Percentiles rank a stretch among this genome's conserved stretches.
Conservation (phyloP, 2,113 vertebrate genomes). For the Atractosteus spatula region DNA sequence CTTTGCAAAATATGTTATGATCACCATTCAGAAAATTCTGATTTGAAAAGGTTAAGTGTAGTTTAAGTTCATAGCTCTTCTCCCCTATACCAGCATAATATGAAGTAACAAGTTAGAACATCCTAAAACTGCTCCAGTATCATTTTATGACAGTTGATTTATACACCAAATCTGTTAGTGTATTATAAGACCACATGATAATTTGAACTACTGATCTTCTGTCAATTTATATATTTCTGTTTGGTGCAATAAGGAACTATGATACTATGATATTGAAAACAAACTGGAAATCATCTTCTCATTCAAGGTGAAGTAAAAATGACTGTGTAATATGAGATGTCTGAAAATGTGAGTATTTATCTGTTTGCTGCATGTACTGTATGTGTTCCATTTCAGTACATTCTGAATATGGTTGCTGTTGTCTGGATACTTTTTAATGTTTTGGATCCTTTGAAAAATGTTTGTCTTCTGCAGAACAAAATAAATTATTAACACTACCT, state of each 20-base stretch:
- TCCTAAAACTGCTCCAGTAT: slow-evolving; percentile 38
- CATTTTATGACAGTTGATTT: slow-evolving; percentile 43
- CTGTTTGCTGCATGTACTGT: too few relatives aligned
- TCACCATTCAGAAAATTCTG: background rate
- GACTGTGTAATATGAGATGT: too few relatives aligned
- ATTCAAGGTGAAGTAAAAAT: background rate
- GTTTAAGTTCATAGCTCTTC: slow-evolving; percentile 52
- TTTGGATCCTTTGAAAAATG: background rate
- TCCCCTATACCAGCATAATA: slow-evolving; percentile 43
- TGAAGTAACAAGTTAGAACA: slow-evolving; percentile 31
- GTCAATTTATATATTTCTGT: slow-evolving; percentile 24
- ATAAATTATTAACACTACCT: too few relatives aligned
- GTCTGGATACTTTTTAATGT: background rate
- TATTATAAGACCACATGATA: slow-evolving; percentile 44
- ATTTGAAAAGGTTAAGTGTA: slow-evolving; percentile 34
- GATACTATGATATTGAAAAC: background rate
- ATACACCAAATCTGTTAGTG: slow-evolving; percentile 35
- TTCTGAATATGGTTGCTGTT: background rate
- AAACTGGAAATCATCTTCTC: background rate
- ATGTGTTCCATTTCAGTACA: background rate
- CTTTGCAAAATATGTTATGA: too few relatives aligned
- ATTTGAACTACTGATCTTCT: slow-evolving; percentile 35
- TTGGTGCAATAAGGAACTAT: background rate
- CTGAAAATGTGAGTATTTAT: too few relatives aligned
- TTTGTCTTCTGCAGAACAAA: too few relatives aligned